Conservation (phyloP, 2,797 vertebrate genomes). For the Nothura maculosa region DNA sequence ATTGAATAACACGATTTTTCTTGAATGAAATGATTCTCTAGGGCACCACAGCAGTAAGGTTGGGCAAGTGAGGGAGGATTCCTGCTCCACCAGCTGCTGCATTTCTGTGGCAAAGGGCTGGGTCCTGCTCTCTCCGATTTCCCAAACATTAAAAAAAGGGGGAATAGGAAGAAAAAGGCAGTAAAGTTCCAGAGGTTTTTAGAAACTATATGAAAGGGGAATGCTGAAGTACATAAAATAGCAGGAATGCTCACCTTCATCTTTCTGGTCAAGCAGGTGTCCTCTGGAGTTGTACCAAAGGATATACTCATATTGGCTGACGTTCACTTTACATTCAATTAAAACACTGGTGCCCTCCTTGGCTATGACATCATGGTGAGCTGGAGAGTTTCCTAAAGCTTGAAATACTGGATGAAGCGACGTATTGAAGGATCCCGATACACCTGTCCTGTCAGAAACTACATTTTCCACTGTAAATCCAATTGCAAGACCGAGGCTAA, state of each 20-base stretch:
- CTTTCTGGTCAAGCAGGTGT: slow-evolving; percentile 73
- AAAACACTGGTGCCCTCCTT: slow-evolving; percentile 88
- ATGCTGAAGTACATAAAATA: neutral
- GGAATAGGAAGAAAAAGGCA: neutral
- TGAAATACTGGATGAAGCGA: slow-evolving; percentile 67
- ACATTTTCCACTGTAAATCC: slow-evolving; percentile 76
- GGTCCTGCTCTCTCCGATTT: neutral
- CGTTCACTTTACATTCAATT: slow-evolving; percentile 89
- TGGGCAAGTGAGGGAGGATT: neutral
- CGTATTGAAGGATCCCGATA: slow-evolving; percentile 58
- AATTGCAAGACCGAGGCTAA: slow-evolving; percentile 57
- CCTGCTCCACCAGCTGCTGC: neutral
- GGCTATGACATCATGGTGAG: slow-evolving; percentile 82
- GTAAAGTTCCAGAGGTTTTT: neutral
- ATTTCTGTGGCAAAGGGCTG: neutral
- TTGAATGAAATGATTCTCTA: neutral
- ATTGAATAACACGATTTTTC: neutral
- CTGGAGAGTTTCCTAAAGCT: slow-evolving; percentile 63
- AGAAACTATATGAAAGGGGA: neutral
- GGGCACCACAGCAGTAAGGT: neutral
- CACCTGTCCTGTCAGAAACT: slow-evolving; percentile 53
- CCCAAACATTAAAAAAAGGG: neutral
- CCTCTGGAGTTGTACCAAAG: slow-evolving; percentile 92
- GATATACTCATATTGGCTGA: slow-evolving; percentile 74
- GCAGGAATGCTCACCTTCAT: slow-evolving; percentile 78